Percentiles rank a stretch among this genome's conserved stretches.
phyloP scores from a whole-genome alignment of 2,797 vertebrate species.

The Neosilurus mollespiculum region DNA sequence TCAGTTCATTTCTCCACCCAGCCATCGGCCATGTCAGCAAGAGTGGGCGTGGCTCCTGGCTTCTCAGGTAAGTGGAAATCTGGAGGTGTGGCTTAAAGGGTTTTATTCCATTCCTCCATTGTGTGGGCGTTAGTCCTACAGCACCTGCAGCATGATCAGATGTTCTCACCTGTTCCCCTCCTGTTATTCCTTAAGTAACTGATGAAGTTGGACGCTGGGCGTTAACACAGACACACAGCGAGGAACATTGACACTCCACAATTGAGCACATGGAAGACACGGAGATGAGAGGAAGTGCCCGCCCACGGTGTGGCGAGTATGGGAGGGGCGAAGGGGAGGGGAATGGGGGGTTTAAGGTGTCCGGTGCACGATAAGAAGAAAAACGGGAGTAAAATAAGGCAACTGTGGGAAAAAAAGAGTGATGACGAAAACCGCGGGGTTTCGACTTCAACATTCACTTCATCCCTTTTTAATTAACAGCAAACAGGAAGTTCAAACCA shows the following conservation, averaged over 20 bases:
- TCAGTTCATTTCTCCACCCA: background rate
- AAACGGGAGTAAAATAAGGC: slow-evolving; percentile 75
- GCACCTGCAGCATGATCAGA: slow-evolving; percentile 18
- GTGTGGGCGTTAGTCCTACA: slow-evolving; percentile 21
- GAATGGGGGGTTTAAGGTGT: slow-evolving; percentile 60
- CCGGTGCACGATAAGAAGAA: slow-evolving; percentile 66
- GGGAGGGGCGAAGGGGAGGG: slow-evolving; percentile 36
- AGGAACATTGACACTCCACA: slow-evolving; percentile 67
- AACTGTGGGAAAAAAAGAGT: slow-evolving; percentile 60
- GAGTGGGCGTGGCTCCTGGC: background rate
- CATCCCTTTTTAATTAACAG: slow-evolving; percentile 34
- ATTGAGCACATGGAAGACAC: slow-evolving; percentile 68
- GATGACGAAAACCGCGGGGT: background rate
- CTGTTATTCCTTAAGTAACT: slow-evolving; percentile 72
- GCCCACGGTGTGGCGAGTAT: background rate
- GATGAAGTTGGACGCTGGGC: slow-evolving; percentile 59
- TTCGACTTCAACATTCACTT: slow-evolving; percentile 39
- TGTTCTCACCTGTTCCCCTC: background rate
- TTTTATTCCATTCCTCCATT: background rate
- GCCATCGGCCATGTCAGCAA: background rate
- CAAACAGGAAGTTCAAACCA: slow-evolving; percentile 33
- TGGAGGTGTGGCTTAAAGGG: background rate
- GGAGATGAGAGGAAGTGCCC: background rate
- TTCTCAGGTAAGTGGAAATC: background rate
- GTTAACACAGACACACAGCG: slow-evolving; percentile 51